These are phyloP conservation scores for Eupithecia tripunctaria DNA, from an alignment of 2,888 invertebrate species.

Conservation along the genomic window DNA sequence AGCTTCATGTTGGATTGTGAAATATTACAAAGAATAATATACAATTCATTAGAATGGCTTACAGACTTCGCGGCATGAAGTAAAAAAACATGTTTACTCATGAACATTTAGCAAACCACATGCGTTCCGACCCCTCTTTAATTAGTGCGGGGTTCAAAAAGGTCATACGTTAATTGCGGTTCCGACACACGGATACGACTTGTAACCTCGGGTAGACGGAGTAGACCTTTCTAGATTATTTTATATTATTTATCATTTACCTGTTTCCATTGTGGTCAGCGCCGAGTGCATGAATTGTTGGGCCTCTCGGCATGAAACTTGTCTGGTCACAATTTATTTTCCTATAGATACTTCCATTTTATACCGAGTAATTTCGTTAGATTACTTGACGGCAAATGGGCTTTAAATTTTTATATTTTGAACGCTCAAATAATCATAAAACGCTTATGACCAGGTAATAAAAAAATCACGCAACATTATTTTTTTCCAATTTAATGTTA, in stretches of 20 bases:
- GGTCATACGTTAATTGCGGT: conserved; percentile 67
- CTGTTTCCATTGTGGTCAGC: conserved; percentile 43
- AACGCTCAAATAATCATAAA: conserved; percentile 80
- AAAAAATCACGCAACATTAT: conserved; percentile 72
- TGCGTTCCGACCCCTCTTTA: conserved; percentile 53
- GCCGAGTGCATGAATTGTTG: conserved; percentile 22
- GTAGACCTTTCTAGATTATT: conserved; percentile 61
- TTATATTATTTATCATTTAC: conserved; percentile 64
- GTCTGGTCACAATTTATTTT: conserved; percentile 52
- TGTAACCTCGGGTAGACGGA: conserved; percentile 57
- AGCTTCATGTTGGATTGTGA: not conserved
- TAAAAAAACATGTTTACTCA: conserved; percentile 44
- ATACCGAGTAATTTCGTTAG: conserved; percentile 62
- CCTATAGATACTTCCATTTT: conserved; percentile 56
- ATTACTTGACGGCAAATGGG: conserved; percentile 68
- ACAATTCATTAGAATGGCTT: conserved; percentile 15
- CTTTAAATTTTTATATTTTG: conserved; percentile 74
- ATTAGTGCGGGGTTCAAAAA: conserved; percentile 59
- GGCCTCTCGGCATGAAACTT: conserved; percentile 23
- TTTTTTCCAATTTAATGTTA: conserved; percentile 81
- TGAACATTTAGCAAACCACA: conserved; percentile 45
- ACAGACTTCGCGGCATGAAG: conserved; percentile 31
- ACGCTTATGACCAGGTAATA: conserved; percentile 75
- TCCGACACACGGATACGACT: conserved; percentile 62
- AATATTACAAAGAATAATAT: not conserved